Base-by-base conservation (phyloP, 2,888 invertebrate species). In the Dicroscelio sp. region DNA sequence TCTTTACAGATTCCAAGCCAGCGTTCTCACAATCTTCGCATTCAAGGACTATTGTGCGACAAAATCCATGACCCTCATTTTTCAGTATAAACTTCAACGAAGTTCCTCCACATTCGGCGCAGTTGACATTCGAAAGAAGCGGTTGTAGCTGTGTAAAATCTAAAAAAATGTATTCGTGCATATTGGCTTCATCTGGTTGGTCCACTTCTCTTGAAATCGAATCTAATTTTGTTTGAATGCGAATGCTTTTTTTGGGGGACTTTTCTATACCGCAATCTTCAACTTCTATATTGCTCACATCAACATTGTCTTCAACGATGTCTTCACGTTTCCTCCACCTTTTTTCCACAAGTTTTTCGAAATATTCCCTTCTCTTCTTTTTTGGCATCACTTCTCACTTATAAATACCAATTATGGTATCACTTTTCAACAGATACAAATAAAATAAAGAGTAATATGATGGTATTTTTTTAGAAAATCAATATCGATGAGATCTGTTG, bases 71-170 rank as follows among this genome's bases (percentile, higher is more conserved):
- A 38, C 38, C 0, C 23, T 82, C 43, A 69, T 90, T 27, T 23
- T 27, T 55, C 23, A 90, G n/a, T 20, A 5, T 4, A 78, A 76
- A 76, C 23, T 82, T 69, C 78, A 90, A 71, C 14, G 60, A 82
- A n/a, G 31, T 75, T 38, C 73, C 73, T 27, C 38, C 58, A 71
- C 89, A 89, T 17, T 85, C 85, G 12, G 63, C 43, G 23, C 88
- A 88, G 4, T 69, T 82, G 6, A 76, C 58, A n/a, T 88, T 88
- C 20, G 33, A 43, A 6, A 83, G 30, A 17, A 88, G n/a, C 20
- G 65, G 33, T 17, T n/a, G 25, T 23, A 76, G 25, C 17, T 75
- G 76, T 17, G 67, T 35, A 20, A 82, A 43, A 76, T 83, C 83
- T 17, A 83, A 20, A 31, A 75, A 76, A 20, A 83, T 35, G 25